Evolutionary conservation across 2,113 vertebrate species (phyloP).

Genomic region (Cinclus cinclus): DNA sequence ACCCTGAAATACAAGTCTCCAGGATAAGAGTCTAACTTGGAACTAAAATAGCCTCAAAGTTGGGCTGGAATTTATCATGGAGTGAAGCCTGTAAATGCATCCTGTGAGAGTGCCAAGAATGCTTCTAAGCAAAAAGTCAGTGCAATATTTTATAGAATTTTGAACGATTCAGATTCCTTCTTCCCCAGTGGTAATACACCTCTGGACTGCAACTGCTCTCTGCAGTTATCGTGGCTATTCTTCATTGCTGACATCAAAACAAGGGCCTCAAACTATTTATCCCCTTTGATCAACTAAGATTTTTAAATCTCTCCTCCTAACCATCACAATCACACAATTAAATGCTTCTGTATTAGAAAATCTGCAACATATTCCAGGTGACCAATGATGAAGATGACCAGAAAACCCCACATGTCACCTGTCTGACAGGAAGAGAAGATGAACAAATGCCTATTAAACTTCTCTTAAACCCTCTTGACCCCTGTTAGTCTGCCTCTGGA

Average conservation of each 20-base stretch:
- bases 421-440: not conserved
- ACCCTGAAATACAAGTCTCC: not conserved
- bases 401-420: fast-evolving
- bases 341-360: not conserved
- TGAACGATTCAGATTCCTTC: not conserved
- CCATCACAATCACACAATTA: not conserved
- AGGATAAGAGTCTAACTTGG: not conserved
- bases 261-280: not conserved
- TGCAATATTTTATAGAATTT: not conserved
- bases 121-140: not conserved
- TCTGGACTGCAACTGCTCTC: not conserved
- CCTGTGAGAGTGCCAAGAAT: not conserved
- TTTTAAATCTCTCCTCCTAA: not conserved
- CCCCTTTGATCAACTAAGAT: not conserved
- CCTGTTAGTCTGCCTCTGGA: not conserved
- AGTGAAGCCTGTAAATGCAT: not conserved
- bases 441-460: not conserved
- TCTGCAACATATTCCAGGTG: not conserved
- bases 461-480: not conserved
- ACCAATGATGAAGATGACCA: not conserved
- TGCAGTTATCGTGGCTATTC: not conserved
- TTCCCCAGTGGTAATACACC: not conserved
- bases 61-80: not conserved
- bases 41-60: not conserved
- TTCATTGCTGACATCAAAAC: not conserved